Conservation (phyloP, 2,797 vertebrate genomes). For the Yasuhikotakia modesta region DNA sequence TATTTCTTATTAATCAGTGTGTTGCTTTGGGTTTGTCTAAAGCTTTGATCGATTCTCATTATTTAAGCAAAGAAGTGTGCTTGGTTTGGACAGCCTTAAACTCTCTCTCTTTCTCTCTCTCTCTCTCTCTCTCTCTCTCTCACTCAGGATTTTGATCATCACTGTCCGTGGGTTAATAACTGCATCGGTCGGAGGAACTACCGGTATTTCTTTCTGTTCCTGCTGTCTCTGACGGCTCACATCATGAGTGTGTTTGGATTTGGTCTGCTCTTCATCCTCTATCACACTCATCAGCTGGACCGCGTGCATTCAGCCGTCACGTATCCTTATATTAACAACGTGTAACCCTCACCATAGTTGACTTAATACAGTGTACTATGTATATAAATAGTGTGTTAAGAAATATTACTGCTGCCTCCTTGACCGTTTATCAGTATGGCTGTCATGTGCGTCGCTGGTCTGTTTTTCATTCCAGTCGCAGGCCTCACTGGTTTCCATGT, state of each 20-base stretch:
- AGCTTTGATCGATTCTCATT: conserved; percentile 1
- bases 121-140: not conserved
- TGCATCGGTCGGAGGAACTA: conserved; percentile 97
- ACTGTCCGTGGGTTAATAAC: conserved; percentile 99
- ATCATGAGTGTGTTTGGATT: conserved; percentile 97
- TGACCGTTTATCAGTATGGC: conserved; percentile 84
- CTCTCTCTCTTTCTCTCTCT: not conserved
- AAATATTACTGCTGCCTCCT: conserved; percentile 54
- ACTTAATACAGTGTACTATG: not conserved
- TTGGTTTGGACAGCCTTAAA: not conserved
- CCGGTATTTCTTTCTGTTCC: conserved; percentile 98
- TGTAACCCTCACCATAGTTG: not conserved
- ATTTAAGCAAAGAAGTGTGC: conserved; percentile 11
- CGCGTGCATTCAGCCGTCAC: conserved; percentile 89
- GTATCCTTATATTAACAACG: conserved; percentile 79
- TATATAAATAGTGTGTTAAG: too few species aligned
- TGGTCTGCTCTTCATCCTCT: conserved; percentile 91
- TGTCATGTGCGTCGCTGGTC: conserved; percentile 94
- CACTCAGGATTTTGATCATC: conserved; percentile 94
- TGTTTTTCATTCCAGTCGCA: conserved; percentile 96
- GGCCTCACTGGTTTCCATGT: conserved; percentile 96
- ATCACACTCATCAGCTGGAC: conserved; percentile 88
- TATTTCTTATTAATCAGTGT: not conserved
- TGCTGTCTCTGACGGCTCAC: conserved; percentile 93
- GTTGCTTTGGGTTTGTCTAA: not conserved